Conservation (phyloP, 2,888 invertebrate genomes). For the Pedicia rivosa region DNA sequence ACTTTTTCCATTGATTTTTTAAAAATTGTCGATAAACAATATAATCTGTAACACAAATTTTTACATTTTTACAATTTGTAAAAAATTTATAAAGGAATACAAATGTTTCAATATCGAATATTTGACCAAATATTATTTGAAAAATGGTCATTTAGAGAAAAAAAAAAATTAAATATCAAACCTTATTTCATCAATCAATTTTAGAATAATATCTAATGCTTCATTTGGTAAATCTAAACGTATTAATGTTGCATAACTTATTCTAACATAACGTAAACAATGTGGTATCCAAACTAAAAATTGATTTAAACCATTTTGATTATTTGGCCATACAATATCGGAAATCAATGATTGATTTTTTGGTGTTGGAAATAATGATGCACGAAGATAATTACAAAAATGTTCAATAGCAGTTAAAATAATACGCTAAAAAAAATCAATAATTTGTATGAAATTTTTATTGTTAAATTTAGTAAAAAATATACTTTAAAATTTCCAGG, state of each 20-base stretch:
- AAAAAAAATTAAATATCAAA: too few relatives aligned
- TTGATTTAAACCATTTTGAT: constrained; percentile 38
- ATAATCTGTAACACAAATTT: too few relatives aligned
- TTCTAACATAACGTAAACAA: constrained; percentile 63
- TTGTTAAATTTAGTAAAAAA: constrained; percentile 6
- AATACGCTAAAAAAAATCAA: constrained; percentile 45
- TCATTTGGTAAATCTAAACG: constrained; percentile 77
- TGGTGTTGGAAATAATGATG: constrained; percentile 51
- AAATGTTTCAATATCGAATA: too few relatives aligned
- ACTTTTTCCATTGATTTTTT: constrained; percentile 71
- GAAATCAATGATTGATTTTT: constrained; percentile 35
- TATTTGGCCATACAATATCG: constrained; percentile 28
- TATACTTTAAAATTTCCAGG: constrained; percentile 60
- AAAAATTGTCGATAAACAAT: constrained; percentile 72
- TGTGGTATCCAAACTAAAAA: constrained; percentile 56
- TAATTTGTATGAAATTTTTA: too few relatives aligned
- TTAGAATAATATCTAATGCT: constrained; percentile 69
- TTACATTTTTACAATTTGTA: too few relatives aligned
- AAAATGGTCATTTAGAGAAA: too few relatives aligned
- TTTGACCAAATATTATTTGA: too few relatives aligned
- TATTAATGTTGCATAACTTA: constrained; percentile 65
- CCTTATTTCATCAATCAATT: constrained; percentile 72
- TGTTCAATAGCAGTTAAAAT: constrained; percentile 59
- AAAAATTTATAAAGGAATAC: too few relatives aligned
- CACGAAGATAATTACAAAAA: constrained; percentile 55